Conservation (phyloP, 92 coral and sea anemone genomes). For the Palythoa grandiflora region DNA sequence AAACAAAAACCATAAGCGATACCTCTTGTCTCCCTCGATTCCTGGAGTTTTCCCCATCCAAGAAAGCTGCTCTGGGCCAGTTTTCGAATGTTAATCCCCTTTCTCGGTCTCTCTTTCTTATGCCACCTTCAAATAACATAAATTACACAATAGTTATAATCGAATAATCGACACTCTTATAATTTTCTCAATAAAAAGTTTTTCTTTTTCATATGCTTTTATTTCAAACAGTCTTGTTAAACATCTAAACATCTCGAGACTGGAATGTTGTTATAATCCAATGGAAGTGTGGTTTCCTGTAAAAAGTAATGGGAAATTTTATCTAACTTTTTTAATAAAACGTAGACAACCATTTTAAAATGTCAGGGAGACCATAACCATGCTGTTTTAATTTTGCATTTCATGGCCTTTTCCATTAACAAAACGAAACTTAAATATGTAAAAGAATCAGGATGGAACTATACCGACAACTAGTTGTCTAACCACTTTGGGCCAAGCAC, state of each 20-base stretch:
- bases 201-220: not conserved
- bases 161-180: not conserved
- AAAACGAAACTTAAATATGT: too few species aligned
- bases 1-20: not conserved
- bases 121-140: constrained; percentile 49
- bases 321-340: too few species aligned
- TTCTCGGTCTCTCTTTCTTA: constrained; percentile 70
- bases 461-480: too few species aligned
- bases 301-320: too few species aligned
- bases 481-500: too few species aligned
- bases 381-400: too few species aligned
- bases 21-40: constrained; percentile 78
- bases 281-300: too few species aligned
- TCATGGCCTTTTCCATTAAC: too few species aligned
- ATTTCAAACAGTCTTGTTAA: not conserved
- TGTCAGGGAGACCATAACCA: too few species aligned
- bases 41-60: constrained; percentile 61
- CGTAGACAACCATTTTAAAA: too few species aligned
- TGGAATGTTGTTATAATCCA: not conserved
- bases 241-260: not conserved
- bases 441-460: too few species aligned
- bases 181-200: not conserved
- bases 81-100: constrained; percentile 72
- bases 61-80: constrained; percentile 69
- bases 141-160: not conserved